phyloP scores from a whole-genome alignment of 2,113 vertebrate species.

The Callionymus lyra region DNA sequence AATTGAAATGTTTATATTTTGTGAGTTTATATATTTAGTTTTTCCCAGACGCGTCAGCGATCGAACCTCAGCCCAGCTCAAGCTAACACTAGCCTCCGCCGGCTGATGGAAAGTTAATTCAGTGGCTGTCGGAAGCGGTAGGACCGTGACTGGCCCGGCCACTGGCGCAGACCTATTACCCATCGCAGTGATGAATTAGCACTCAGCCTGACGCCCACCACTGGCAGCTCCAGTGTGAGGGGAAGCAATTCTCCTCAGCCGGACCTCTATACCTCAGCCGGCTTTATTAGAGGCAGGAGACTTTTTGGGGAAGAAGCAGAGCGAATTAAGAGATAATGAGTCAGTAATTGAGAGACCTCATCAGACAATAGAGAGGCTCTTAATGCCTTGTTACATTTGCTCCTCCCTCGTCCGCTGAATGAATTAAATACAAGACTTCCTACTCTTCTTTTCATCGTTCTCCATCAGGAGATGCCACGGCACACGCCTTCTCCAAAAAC shows the following conservation, averaged over 20 bases:
- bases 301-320: neutral
- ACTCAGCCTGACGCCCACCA: slow-evolving; percentile 15
- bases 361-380: no score
- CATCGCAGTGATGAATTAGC: slow-evolving; percentile 59
- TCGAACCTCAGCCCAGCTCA: slow-evolving; percentile 14
- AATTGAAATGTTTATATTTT: slow-evolving; percentile 14
- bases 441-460: no score
- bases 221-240: slow-evolving; percentile 4
- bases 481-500: no score
- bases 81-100: slow-evolving; percentile 14
- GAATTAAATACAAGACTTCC: no score
- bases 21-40: neutral
- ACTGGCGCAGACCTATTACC: slow-evolving; percentile 33
- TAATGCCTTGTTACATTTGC: no score
- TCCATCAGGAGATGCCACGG: no score
- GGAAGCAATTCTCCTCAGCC: slow-evolving; percentile 5
- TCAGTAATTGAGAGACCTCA: slow-evolving; percentile 5
- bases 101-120: slow-evolving; percentile 57
- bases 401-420: no score
- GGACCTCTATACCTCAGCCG: slow-evolving; percentile 10
- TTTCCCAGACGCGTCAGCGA: slow-evolving; percentile 1
- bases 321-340: slow-evolving; percentile 7
- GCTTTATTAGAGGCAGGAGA: neutral
- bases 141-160: slow-evolving; percentile 27
- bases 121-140: slow-evolving; percentile 39